These are phyloP conservation scores for Sphaerophoria rueppellii DNA, from an alignment of 2,888 invertebrate species.

Conservation along the genomic window DNA sequence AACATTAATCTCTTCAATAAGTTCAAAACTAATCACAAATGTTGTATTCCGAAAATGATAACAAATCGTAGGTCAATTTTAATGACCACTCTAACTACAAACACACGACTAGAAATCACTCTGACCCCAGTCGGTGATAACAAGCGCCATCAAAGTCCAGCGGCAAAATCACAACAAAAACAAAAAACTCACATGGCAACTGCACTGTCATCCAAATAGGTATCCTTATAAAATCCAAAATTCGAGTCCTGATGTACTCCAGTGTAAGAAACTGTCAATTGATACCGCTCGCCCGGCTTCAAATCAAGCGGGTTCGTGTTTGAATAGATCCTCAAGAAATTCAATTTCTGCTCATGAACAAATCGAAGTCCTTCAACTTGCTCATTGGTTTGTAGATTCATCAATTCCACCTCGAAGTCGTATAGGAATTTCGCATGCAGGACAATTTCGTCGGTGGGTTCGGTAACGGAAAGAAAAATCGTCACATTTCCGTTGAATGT, in stretches of 20 bases:
- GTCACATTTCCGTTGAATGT: slow-evolving; percentile 78
- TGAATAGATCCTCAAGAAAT: slow-evolving; percentile 78
- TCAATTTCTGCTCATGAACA: slow-evolving; percentile 74
- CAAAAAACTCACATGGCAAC: slow-evolving; percentile 79
- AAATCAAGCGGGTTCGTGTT: slow-evolving; percentile 72
- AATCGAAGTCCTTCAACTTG: slow-evolving; percentile 76
- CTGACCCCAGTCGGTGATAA: not conserved
- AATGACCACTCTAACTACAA: not conserved
- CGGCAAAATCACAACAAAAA: not conserved
- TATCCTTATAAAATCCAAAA: slow-evolving; percentile 86
- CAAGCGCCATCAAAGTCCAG: too few relatives aligned
- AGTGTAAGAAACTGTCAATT: slow-evolving; percentile 83
- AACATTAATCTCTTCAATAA: too few relatives aligned
- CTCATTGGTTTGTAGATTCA: slow-evolving; percentile 74
- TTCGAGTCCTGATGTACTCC: slow-evolving; percentile 85
- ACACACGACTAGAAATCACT: not conserved
- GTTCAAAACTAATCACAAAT: too few relatives aligned
- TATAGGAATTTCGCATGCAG: slow-evolving; percentile 78
- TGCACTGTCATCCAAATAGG: slow-evolving; percentile 81
- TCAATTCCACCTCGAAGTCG: slow-evolving; percentile 76
- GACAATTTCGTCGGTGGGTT: slow-evolving; percentile 79
- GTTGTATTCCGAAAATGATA: not conserved
- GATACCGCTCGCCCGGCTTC: slow-evolving; percentile 77
- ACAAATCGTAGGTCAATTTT: not conserved
- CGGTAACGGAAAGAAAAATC: slow-evolving; percentile 77